Evolutionary conservation across 2,888 invertebrate species (phyloP).

Genomic region (Tenodera sinensis): DNA sequence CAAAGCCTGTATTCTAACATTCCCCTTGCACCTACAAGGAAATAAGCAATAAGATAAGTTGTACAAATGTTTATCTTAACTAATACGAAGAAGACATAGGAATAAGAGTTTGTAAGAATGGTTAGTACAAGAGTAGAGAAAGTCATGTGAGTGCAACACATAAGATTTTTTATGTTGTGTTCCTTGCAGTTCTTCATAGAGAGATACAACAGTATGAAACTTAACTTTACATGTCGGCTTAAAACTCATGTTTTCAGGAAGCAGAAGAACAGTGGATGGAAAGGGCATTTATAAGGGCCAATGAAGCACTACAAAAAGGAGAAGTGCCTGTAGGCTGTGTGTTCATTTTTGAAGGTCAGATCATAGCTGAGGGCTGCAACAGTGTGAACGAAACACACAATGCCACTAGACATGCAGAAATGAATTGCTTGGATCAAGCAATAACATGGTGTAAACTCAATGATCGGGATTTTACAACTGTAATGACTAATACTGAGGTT

Average conservation of each 20-base stretch:
- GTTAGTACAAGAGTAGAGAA: too few relatives aligned
- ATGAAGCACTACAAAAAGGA: conserved; percentile 69
- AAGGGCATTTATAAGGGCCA: conserved; percentile 70
- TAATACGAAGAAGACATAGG: too few relatives aligned
- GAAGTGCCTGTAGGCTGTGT: conserved; percentile 99
- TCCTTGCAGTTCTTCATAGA: too few relatives aligned
- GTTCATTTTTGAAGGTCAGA: conserved; percentile 65
- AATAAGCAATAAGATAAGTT: too few relatives aligned
- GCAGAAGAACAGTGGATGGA: conserved; percentile 59
- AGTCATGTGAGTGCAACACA: too few relatives aligned
- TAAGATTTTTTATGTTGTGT: too few relatives aligned
- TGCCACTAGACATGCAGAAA: conserved; percentile 94
- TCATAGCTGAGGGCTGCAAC: conserved; percentile 82
- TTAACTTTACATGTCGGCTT: too few relatives aligned
- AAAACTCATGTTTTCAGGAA: not conserved
- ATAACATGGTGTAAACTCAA: conserved; percentile 59
- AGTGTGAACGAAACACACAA: conserved; percentile 89
- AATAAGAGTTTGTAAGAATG: too few relatives aligned
- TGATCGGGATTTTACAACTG: conserved; percentile 51
- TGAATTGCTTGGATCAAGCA: conserved; percentile 86
- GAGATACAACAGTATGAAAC: too few relatives aligned
- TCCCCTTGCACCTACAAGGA: too few relatives aligned
- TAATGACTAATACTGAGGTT: conserved; percentile 64
- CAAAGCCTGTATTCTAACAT: too few relatives aligned
- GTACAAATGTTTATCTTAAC: too few relatives aligned